A percentile compares a stretch with the other conserved stretches of the same genome.
phyloP scores from a whole-genome alignment of 2,113 vertebrate species.

The Pseudorectes ferrugineus region DNA sequence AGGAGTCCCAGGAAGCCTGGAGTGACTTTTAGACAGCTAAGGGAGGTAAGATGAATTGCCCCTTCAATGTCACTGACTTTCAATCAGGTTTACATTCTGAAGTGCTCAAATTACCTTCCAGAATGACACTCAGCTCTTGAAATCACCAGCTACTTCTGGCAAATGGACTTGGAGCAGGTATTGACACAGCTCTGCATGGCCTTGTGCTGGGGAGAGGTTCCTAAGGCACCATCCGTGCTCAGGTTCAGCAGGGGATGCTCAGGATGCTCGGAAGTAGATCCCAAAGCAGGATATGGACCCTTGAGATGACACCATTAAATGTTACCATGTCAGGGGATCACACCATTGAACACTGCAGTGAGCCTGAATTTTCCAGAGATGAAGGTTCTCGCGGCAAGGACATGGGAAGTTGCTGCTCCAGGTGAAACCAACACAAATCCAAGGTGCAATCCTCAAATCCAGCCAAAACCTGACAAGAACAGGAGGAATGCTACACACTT shows the following conservation, averaged over 20 bases:
- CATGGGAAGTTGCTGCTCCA: not conserved
- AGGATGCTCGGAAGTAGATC: not conserved
- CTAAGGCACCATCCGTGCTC: not conserved
- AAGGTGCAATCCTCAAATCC: not conserved
- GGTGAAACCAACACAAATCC: not conserved
- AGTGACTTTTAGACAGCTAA: not conserved
- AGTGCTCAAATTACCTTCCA: not conserved
- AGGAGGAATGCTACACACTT: not conserved
- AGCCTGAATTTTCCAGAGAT: not conserved
- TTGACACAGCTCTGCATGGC: rapidly evolving
- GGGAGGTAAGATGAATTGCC: not conserved
- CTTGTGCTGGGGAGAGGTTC: not conserved
- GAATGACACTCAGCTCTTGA: not conserved
- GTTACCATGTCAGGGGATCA: rapidly evolving
- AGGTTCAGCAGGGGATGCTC: not conserved
- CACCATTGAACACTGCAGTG: rapidly evolving
- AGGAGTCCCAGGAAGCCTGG: not conserved
- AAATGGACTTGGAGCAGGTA: not conserved
- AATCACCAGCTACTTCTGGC: not conserved
- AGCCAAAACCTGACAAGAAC: not conserved
- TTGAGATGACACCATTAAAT: too few relatives aligned
- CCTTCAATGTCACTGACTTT: not conserved
- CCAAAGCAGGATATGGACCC: not conserved
- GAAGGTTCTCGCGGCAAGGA: not conserved
- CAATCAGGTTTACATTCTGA: not conserved